phyloP scores from a whole-genome alignment of 2,797 vertebrate genomes.

The Okamejei kenojei region DNA sequence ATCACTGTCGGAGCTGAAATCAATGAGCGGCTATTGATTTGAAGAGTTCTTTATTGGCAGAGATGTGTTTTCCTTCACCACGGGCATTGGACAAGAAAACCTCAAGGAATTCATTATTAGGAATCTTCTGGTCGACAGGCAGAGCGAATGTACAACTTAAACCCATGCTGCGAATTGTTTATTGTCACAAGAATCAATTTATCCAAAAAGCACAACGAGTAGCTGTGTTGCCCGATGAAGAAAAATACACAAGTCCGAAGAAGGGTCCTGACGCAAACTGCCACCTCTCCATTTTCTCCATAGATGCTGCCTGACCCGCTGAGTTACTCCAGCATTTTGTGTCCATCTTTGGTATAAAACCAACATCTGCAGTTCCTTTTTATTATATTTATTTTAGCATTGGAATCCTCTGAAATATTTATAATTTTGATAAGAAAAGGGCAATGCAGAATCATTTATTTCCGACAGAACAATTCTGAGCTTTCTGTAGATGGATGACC shows the following conservation, averaged over 20 bases:
- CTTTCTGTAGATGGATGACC: not conserved
- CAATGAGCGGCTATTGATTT: not conserved
- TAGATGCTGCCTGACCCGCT: no score
- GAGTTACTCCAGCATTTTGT: no score
- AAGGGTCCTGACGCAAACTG: no score
- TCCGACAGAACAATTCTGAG: not conserved
- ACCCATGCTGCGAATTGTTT: not conserved
- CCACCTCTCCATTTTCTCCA: no score
- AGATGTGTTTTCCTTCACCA: not conserved
- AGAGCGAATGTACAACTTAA: not conserved
- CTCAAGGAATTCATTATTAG: not conserved
- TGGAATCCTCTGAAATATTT: not conserved
- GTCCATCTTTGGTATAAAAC: no score
- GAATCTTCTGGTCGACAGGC: not conserved
- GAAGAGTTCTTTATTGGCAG: not conserved
- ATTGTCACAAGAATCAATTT: not conserved
- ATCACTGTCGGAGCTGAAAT: not conserved
- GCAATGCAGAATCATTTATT: not conserved
- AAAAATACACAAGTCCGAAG: not conserved
- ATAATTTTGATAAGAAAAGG: not conserved
- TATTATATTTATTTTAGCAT: not conserved
- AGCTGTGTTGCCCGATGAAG: not conserved
- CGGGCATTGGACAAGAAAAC: not conserved
- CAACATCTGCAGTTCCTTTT: no score
- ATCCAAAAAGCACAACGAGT: not conserved